Base-by-base conservation (phyloP, 2,113 vertebrate genomes). In the Trichechus manatus region DNA sequence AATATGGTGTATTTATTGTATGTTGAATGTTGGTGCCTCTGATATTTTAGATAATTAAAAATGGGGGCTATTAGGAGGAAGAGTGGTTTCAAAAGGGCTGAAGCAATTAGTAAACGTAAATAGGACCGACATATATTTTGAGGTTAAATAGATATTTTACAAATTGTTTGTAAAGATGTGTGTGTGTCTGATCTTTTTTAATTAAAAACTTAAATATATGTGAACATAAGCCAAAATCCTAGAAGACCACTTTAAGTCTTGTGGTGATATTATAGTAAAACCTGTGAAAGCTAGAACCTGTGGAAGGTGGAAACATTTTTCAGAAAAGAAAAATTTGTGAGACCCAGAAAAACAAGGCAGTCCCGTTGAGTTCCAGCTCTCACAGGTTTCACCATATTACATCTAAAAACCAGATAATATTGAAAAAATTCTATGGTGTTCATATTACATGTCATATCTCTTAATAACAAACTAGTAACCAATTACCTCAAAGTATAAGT, bases 401-500 rank as follows among this genome's bases (percentile, higher is more conserved):
- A 81, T 78, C 68, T 89, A 36, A 86, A 94, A 86, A 64, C 1
- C 20, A 68, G 44, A 59, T n/a, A 56, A 33, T 56, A 27, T 42
- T 86, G 66, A 80, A 82, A 93, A 70, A 63, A n/a, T 36, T 47
- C 61, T 74, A 77, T 23, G 86, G 36, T 42, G 27, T 61, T 80
- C 75, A 39, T 89, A 89, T 78, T 83, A 64, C 3, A 47, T 61
- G 87, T 19, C 29, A 15, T 47, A 29, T 47, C 27, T 80, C 70
- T 79, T 95, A 79, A 82, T 79, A 84, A 91, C 23, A 94, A 81
- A 87, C 93, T 91, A 95, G n/a, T 39, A 85, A 53, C n/a, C 63
- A 84, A 53, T 4, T 81, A 27, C 42, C 77, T 89, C 78, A 77
- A 91, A 61, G 11, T 80, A 20, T 25, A 91, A 96, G 19, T 88